A percentile compares a stretch with the other conserved stretches of the same genome.
Conservation (phyloP, 2,888 invertebrate genomes). For the Zaprionus bogoriensis region DNA sequence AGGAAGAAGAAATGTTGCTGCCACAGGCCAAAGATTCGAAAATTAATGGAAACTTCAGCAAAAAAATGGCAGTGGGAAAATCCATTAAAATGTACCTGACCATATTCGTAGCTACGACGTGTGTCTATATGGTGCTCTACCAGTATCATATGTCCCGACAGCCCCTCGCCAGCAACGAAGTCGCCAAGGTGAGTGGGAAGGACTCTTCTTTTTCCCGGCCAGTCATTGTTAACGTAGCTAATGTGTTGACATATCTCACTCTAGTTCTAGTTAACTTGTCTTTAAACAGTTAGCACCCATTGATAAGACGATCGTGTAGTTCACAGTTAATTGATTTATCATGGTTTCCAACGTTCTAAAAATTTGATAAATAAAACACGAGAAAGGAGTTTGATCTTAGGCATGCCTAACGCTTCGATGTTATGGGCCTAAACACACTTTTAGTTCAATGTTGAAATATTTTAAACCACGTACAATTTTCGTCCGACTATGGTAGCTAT, state of each 20-base stretch:
- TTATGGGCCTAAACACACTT: too few relatives aligned
- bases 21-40: conserved; percentile 26
- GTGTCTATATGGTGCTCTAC: conserved; percentile 85
- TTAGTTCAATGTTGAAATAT: too few relatives aligned
- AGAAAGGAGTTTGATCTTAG: too few relatives aligned
- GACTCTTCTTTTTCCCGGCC: not conserved
- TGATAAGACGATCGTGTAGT: conserved; percentile 14
- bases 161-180: conserved; percentile 79
- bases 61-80: conserved; percentile 83
- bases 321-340: conserved; percentile 11
- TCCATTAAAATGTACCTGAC: conserved; percentile 87
- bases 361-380: too few relatives aligned
- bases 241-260: conserved; percentile 1
- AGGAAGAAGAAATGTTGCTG: conserved; percentile 19
- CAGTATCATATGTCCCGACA: conserved; percentile 86
- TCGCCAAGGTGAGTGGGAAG: conserved; percentile 77
- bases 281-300: conserved; percentile 9
- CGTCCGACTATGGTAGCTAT: too few relatives aligned
- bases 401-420: too few relatives aligned
- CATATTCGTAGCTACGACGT: conserved; percentile 85
- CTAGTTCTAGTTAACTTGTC: not conserved
- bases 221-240: not conserved
- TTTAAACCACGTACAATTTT: too few relatives aligned
- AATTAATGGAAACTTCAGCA: conserved; percentile 36
- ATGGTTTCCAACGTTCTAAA: too few relatives aligned